phyloP scores from a whole-genome alignment of 2,113 vertebrate species.

The Excalfactoria chinensis region DNA sequence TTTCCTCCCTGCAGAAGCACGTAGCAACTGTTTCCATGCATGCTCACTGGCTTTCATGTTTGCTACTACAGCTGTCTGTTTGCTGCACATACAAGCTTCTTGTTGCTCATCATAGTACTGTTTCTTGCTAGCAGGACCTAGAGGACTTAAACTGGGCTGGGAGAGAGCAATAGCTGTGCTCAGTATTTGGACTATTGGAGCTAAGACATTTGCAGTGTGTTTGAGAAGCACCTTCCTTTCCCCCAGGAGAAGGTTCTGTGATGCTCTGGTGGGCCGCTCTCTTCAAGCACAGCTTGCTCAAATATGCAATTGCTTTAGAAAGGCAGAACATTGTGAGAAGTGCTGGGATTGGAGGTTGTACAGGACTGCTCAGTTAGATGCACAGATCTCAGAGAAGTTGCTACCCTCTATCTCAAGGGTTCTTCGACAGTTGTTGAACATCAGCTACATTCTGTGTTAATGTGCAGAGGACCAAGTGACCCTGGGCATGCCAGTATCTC shows the following conservation, averaged over 20 bases:
- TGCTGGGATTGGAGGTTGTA: neutral
- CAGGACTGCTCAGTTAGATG: neutral
- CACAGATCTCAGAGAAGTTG: neutral
- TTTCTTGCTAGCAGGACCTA: neutral
- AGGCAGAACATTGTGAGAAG: neutral
- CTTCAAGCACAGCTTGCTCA: rapidly evolving
- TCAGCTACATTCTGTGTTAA: neutral
- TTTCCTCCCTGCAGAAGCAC: neutral
- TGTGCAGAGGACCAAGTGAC: neutral
- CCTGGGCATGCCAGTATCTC: neutral
- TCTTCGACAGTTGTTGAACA: neutral
- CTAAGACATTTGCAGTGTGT: neutral
- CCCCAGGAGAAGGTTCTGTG: rapidly evolving
- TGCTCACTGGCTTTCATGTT: neutral
- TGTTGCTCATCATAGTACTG: neutral
- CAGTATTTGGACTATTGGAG: neutral
- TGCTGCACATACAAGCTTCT: neutral
- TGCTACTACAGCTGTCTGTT: neutral
- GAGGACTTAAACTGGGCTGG: neutral
- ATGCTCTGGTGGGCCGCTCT: neutral
- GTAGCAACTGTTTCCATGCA: neutral
- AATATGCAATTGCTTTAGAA: neutral
- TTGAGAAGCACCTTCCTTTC: neutral
- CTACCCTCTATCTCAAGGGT: neutral
- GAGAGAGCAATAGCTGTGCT: neutral